A percentile compares a stretch with the other conserved stretches of the same genome.
Conservation (phyloP, 2,113 vertebrate genomes). For the Cephalopholis sonnerati region DNA sequence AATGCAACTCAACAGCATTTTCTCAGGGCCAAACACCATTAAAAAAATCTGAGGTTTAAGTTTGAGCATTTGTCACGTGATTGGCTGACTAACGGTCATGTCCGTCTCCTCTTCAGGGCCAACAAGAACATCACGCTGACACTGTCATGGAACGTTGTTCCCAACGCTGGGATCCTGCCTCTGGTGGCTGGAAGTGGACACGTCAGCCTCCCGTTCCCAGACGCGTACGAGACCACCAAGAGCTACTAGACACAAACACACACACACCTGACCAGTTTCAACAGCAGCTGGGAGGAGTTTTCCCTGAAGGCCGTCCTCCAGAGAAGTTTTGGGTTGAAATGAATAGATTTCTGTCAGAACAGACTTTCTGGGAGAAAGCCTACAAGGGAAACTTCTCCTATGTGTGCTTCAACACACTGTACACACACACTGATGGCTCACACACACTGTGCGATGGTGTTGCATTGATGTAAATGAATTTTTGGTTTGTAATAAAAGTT, state of each 20-base stretch:
- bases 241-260: constrained; percentile 88
- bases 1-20: too few species aligned
- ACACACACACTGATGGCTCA: constrained; percentile 15
- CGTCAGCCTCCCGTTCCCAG: constrained; percentile 94
- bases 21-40: too few species aligned
- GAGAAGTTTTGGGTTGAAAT: too few species aligned
- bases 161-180: constrained; percentile 97
- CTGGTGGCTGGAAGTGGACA: constrained; percentile 95
- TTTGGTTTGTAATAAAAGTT: constrained; percentile 67
- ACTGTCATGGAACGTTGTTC: constrained; percentile 98
- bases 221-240: constrained; percentile 92
- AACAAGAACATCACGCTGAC: constrained; percentile 97
- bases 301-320: too few species aligned
- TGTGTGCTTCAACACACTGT: background rate
- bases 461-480: constrained; percentile 24
- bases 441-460: constrained; percentile 16
- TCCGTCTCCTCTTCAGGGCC: constrained; percentile 84
- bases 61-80: background rate
- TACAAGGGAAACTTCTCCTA: too few species aligned
- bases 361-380: too few species aligned
- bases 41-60: background rate
- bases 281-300: too few species aligned
- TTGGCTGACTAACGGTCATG: background rate
- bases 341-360: too few species aligned
- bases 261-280: background rate